phyloP scores from a whole-genome alignment of 2,888 invertebrate genomes.

The Phaedon cochleariae region DNA sequence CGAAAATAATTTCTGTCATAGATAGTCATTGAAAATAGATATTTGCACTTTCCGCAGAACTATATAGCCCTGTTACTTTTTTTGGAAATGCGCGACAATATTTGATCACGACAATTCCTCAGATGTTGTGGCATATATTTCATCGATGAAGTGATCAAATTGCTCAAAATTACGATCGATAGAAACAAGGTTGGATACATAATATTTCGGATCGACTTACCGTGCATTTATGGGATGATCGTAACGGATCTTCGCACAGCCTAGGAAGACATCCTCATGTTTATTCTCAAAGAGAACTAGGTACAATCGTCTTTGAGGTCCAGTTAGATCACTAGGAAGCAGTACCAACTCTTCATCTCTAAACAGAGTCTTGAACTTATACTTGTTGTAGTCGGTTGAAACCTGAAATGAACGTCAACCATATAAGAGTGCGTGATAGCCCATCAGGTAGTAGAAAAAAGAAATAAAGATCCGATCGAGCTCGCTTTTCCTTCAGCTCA shows the following conservation, averaged over 20 bases:
- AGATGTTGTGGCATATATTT: no score
- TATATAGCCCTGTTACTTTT: no score
- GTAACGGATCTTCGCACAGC: slow-evolving; percentile 82
- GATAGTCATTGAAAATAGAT: no score
- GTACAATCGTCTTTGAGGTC: slow-evolving; percentile 80
- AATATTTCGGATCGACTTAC: slow-evolving; percentile 64
- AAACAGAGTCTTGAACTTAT: slow-evolving; percentile 67
- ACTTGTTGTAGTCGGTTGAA: slow-evolving; percentile 69
- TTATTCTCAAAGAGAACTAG: slow-evolving; percentile 82
- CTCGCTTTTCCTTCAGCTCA: no score
- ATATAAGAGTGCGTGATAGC: background rate
- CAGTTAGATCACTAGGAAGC: slow-evolving; percentile 76
- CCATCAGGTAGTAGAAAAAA: no score
- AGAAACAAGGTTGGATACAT: slow-evolving; percentile 4
- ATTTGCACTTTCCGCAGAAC: no score
- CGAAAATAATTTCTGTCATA: no score
- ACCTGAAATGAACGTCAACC: background rate
- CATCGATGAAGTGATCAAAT: no score
- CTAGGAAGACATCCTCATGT: slow-evolving; percentile 78
- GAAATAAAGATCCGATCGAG: no score
- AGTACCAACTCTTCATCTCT: slow-evolving; percentile 77
- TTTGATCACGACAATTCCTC: no score
- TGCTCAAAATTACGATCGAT: no score
- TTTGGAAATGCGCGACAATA: no score
- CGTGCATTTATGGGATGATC: slow-evolving; percentile 73